phyloP scores from a whole-genome alignment of 2,888 invertebrate species.

The Polydesmus complanatus region DNA sequence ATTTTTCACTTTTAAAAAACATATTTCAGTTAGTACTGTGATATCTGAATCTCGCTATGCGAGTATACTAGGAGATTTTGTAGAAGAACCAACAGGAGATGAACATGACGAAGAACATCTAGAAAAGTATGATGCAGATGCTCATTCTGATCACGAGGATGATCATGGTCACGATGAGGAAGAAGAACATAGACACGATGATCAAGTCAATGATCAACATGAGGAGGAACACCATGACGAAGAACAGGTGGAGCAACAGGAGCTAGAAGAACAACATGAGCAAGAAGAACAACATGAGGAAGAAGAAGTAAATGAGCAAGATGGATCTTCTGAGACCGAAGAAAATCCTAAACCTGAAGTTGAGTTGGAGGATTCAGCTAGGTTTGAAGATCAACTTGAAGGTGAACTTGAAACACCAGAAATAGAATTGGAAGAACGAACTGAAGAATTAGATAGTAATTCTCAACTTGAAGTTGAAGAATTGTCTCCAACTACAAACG shows the following conservation, averaged over 20 bases:
- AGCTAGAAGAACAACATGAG: background rate
- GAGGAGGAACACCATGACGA: background rate
- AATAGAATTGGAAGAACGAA: background rate
- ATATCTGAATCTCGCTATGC: conserved; percentile 17
- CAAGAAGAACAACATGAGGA: background rate
- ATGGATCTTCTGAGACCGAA: conserved; percentile 6
- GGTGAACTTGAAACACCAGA: background rate
- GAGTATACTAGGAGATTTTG: conserved; percentile 15
- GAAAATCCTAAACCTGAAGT: too few relatives aligned
- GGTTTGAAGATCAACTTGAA: background rate
- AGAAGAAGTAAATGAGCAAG: conserved; percentile 13
- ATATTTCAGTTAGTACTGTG: background rate
- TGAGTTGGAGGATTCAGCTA: background rate
- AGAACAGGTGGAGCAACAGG: background rate
- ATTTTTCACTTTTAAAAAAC: background rate
- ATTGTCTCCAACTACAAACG: background rate
- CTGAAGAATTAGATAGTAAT: background rate
- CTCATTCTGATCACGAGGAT: conserved; percentile 19
- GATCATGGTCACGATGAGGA: conserved; percentile 24
- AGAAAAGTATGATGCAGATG: conserved; percentile 24
- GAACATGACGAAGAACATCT: conserved; percentile 14
- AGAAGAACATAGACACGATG: conserved; percentile 18
- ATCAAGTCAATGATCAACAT: conserved; percentile 23
- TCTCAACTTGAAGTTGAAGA: background rate
- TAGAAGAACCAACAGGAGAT: conserved; percentile 13